Conservation (phyloP, 2,888 invertebrate genomes). For the Drosophila sordidula region DNA sequence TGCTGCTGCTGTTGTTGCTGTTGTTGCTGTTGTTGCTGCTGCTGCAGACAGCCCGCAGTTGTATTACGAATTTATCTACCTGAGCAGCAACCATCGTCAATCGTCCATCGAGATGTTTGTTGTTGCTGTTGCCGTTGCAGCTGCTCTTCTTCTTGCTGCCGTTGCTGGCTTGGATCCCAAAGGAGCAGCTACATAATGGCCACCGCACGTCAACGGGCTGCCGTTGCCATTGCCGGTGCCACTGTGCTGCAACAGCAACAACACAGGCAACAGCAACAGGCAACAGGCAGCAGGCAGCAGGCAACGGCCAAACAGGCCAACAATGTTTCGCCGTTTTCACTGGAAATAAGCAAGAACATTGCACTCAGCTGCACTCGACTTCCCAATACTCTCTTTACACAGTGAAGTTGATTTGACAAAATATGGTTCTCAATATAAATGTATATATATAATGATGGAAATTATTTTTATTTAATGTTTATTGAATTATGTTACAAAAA, state of each 20-base stretch:
- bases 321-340: conserved; percentile 70
- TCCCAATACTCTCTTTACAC: not conserved
- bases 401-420: not conserved
- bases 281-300: conserved; percentile 22
- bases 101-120: conserved; percentile 70
- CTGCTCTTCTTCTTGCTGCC: conserved; percentile 31
- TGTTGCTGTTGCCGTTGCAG: conserved; percentile 36
- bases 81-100: conserved; percentile 81
- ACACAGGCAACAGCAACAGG: conserved; percentile 23
- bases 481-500: no score
- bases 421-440: no score
- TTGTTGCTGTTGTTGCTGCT: conserved; percentile 35
- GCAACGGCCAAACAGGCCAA: conserved; percentile 31
- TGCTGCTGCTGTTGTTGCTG: conserved; percentile 20
- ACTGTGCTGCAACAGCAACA: conserved; percentile 48
- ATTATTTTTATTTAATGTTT: no score
- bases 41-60: conserved; percentile 69
- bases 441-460: no score
- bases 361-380: not conserved
- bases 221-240: conserved; percentile 41
- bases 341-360: conserved; percentile 43
- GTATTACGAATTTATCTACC: conserved; percentile 80
- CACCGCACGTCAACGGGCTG: conserved; percentile 73
- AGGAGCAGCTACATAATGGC: conserved; percentile 78
- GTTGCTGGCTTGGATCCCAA: conserved; percentile 64